Percentiles rank a stretch among this genome's conserved stretches.
Conservation (phyloP, 64 coral and sea anemone genomes). For the Anthopleura sola region DNA sequence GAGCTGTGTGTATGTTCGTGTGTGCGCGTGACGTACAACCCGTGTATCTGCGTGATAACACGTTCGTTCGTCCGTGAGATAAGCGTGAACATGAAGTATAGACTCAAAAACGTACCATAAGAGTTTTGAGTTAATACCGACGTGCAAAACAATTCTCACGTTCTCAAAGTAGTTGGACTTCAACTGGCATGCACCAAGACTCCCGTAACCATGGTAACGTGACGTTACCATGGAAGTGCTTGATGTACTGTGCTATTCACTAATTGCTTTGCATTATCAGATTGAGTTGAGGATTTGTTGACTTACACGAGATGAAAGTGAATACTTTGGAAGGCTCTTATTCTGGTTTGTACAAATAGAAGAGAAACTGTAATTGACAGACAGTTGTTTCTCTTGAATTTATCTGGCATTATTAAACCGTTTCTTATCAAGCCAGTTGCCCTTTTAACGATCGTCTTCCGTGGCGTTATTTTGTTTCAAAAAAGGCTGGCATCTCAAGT, state of each 20-base stretch:
- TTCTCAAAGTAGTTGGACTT: background rate
- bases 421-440: background rate
- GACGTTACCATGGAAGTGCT: conserved; percentile 14
- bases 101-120: background rate
- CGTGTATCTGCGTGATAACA: background rate
- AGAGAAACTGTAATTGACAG: conserved; percentile 5
- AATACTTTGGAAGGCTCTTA: conserved; percentile 9
- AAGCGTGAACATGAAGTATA: background rate
- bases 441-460: background rate
- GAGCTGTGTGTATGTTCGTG: background rate
- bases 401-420: background rate
- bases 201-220: background rate
- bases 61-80: background rate
- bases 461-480: background rate
- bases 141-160: background rate
- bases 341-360: conserved; percentile 2
- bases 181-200: background rate
- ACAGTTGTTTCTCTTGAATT: background rate
- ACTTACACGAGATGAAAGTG: conserved; percentile 17
- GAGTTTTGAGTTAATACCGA: background rate
- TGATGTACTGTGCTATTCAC: conserved; percentile 3
- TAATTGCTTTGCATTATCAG: conserved; percentile 18
- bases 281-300: background rate
- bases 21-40: background rate
- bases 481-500: background rate